Base-by-base conservation (phyloP, 2,113 vertebrate genomes). In the Trematocara zebra region DNA sequence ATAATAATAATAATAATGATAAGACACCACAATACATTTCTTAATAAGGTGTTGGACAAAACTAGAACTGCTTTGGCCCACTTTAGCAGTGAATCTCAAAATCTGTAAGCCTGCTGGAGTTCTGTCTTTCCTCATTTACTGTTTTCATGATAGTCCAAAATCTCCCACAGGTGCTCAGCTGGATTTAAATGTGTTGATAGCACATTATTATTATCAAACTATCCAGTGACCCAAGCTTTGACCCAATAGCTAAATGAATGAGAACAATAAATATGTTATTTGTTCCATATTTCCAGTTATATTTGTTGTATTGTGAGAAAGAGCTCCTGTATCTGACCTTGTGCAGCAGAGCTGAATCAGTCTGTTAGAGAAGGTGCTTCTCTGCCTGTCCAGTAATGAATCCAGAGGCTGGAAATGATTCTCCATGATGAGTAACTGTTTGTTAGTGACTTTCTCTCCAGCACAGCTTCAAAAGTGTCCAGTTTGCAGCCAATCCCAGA, bases 1-100 rank as follows among this genome's bases (percentile, higher is more conserved):
- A 28, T 28, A 10, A 4, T 33, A 0, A 61, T 18, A 5, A 35
- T 64, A 0, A 56, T 56, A 0, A 56, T 28, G 5, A 64, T 64
- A 64, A 37, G 6, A 64, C 42, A 74, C 42, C 5, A 11, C 47
- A 72, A 44, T 17, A 72, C 3, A 17, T 11, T 42, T 42, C n/a
- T 9, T 69, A 23, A 42, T 42, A 69, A 69, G n/a, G 11, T 69
- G 64, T 69, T 69, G 35, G 64, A 40, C 35, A 40, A 69, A 40
- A 15, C 20, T 17, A 0, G 20, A 72, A 72, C 12, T 17, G 1
- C 67, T 72, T 44, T 26, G 37, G 20, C 2, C 14, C 20, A 72
- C 61, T 12, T 67, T 40, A 20, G 3, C 8, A 72, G 67, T 10
- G 20, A 44, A 26, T 72, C 67, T 44, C 67, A 44, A 26, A 44